Evolutionary conservation across 2,797 vertebrate genomes (phyloP).

Genomic region (Pangasius mekongensis): DNA sequence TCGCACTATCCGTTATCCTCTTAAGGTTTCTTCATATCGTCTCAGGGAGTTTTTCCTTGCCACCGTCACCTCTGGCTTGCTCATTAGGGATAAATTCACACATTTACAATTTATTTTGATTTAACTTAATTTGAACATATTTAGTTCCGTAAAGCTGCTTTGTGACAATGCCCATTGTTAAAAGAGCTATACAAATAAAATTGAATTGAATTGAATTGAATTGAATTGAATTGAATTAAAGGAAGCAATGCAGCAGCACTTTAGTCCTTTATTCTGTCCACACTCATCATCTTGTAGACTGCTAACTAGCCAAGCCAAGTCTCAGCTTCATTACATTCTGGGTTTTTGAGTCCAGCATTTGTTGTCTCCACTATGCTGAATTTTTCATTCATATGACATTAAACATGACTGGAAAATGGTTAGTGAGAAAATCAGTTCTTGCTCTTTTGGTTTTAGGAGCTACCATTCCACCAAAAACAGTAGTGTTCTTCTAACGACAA

Average conservation of each 20-base stretch:
- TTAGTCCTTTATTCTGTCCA: background rate
- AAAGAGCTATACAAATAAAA: too few relatives aligned
- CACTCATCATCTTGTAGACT: background rate
- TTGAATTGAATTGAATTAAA: background rate
- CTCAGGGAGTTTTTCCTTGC: background rate
- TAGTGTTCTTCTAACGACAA: background rate
- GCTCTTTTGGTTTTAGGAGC: background rate
- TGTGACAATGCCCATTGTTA: too few relatives aligned
- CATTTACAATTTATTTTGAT: too few relatives aligned
- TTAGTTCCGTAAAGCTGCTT: too few relatives aligned
- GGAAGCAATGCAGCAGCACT: background rate
- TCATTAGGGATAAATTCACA: too few relatives aligned
- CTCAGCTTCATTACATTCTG: background rate
- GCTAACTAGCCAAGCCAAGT: background rate
- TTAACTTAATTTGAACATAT: too few relatives aligned
- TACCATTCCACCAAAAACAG: background rate
- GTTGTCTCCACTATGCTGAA: background rate
- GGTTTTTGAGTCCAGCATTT: background rate
- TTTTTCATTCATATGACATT: background rate
- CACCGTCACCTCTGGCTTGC: too few relatives aligned
- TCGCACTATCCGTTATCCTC: too few relatives aligned
- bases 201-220: too few relatives aligned
- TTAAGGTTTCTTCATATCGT: too few relatives aligned
- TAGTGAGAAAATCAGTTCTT: background rate
- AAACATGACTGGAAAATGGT: background rate